A percentile compares a stretch with the other conserved stretches of the same genome.
These are phyloP conservation scores for Merops nubicus DNA, from an alignment of 2,113 vertebrate genomes.

Conservation along the genomic window DNA sequence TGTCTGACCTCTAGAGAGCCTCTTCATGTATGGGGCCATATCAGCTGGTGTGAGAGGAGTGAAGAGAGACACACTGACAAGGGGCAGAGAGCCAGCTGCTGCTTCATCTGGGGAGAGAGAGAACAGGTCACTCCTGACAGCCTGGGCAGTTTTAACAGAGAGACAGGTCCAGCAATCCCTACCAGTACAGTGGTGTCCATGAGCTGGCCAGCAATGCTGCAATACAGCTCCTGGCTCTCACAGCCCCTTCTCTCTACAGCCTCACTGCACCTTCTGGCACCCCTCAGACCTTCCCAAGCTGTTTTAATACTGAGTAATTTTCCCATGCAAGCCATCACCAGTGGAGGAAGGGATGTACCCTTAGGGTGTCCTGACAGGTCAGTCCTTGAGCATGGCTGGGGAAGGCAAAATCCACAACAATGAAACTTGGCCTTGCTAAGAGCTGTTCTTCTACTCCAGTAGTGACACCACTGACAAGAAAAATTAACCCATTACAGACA, in stretches of 20 bases:
- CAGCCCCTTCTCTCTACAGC: neutral
- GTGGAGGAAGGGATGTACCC: neutral
- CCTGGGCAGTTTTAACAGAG: neutral
- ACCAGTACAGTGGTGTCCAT: neutral
- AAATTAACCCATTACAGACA: neutral
- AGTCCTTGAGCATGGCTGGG: neutral
- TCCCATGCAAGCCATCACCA: neutral
- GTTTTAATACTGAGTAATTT: neutral
- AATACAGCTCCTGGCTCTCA: neutral
- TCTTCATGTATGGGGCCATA: constrained; percentile 90
- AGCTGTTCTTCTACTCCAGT: neutral
- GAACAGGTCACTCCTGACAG: neutral
- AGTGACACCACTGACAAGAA: neutral
- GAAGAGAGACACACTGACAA: constrained; percentile 90
- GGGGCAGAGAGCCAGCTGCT: constrained; percentile 84
- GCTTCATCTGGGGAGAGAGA: constrained; percentile 79
- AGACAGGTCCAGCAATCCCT: neutral
- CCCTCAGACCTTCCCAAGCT: neutral
- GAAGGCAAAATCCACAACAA: neutral
- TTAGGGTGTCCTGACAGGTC: neutral
- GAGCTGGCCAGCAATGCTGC: neutral
- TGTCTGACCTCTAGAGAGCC: constrained; percentile 89
- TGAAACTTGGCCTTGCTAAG: neutral
- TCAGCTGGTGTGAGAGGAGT: constrained; percentile 86
- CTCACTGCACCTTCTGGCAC: neutral